phyloP scores from a whole-genome alignment of 2,888 invertebrate genomes.

The Marasmarcha lunaedactyla region DNA sequence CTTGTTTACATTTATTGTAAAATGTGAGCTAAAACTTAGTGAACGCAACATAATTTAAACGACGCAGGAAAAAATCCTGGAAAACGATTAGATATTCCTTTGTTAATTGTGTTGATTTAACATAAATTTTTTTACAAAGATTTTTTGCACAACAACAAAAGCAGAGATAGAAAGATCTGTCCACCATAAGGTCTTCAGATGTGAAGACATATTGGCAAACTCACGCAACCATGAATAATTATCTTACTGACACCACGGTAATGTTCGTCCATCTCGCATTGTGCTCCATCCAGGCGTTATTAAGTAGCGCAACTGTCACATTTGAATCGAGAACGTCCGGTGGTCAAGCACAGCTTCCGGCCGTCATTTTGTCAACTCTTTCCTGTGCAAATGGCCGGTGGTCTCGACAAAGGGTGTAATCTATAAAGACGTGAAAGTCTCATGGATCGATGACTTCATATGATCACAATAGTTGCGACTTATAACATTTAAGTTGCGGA shows the following conservation, averaged over 20 bases:
- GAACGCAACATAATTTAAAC: no score
- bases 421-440: not conserved
- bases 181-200: not conserved
- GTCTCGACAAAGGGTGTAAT: slow-evolving; percentile 19
- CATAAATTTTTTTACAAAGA: no score
- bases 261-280: not conserved
- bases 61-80: no score
- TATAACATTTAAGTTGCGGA: not conserved
- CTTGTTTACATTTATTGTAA: no score
- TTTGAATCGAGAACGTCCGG: slow-evolving; percentile 12
- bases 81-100: no score
- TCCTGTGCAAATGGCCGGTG: slow-evolving; percentile 24
- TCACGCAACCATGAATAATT: slow-evolving; percentile 1
- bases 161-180: no score
- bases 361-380: slow-evolving; percentile 21
- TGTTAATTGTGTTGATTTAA: no score
- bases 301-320: slow-evolving; percentile 22
- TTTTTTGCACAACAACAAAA: no score
- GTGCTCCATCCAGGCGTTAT: slow-evolving; percentile 16
- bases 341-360: slow-evolving; percentile 22
- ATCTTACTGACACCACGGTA: not conserved
- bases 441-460: not conserved
- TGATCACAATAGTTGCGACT: not conserved
- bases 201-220: not conserved
- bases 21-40: no score